phyloP scores from a whole-genome alignment of 2,113 vertebrate species.

The Prietella phreatophila region DNA sequence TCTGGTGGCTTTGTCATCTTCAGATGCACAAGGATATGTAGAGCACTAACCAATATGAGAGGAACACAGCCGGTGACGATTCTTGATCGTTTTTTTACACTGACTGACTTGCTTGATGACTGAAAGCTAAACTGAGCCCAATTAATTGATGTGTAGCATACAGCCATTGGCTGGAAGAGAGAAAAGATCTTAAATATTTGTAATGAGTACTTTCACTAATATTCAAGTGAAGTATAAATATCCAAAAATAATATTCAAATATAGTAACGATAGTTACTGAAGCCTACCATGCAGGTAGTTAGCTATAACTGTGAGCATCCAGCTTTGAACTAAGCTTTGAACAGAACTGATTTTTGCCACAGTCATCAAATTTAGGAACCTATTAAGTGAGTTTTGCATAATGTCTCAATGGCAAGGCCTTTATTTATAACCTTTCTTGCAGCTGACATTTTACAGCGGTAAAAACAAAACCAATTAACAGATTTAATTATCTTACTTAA shows the following conservation, averaged over 20 bases:
- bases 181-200: neutral
- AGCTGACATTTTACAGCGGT: neutral
- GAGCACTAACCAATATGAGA: neutral
- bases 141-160: neutral
- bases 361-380: neutral
- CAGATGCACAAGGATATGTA: neutral
- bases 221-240: neutral
- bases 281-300: neutral
- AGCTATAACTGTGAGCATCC: no score
- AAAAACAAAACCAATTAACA: neutral
- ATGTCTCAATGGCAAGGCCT: neutral
- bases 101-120: neutral
- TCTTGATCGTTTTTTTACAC: neutral
- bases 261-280: neutral
- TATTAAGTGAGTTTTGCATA: neutral
- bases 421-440: conserved; percentile 2
- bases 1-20: neutral
- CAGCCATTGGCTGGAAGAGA: neutral
- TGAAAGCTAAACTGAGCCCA: neutral
- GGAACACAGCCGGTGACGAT: neutral
- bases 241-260: neutral
- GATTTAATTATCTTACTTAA: conserved; percentile 5
- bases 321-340: no score
- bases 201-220: neutral
- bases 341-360: neutral